A percentile compares a stretch with the other conserved stretches of the same genome.
Evolutionary conservation across 2,113 vertebrate species (phyloP).

Genomic region (Mobula hypostoma): DNA sequence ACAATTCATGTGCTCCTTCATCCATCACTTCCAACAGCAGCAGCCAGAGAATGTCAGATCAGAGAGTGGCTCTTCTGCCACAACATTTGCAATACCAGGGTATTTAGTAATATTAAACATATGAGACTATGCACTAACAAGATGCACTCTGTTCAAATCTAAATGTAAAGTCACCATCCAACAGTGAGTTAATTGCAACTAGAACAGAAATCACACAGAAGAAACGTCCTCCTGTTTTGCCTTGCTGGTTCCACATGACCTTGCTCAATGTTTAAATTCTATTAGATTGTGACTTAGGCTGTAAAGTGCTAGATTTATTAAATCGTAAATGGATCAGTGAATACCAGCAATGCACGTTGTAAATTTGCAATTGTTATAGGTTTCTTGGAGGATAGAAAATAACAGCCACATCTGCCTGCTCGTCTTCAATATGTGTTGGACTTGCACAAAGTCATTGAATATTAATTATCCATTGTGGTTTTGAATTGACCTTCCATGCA

Average conservation of each 20-base stretch:
- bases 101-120: background rate
- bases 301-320: conserved; percentile 28
- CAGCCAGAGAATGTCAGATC: too few species aligned
- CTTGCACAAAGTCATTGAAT: conserved; percentile 18
- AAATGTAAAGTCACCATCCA: background rate
- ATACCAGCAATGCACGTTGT: background rate
- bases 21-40: too few species aligned
- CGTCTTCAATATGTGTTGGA: background rate
- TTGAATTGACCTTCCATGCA: conserved; percentile 16
- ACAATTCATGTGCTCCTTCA: too few species aligned
- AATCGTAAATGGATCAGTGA: conserved; percentile 31
- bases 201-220: conserved; percentile 24
- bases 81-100: too few species aligned
- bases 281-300: conserved; percentile 14
- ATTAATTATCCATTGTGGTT: conserved; percentile 2
- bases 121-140: background rate
- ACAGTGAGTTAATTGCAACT: background rate
- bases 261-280: conserved; percentile 25
- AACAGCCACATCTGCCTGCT: conserved; percentile 14
- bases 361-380: conserved; percentile 19
- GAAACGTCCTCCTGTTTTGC: background rate
- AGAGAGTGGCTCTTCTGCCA: too few species aligned
- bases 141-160: background rate
- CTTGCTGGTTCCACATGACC: conserved; percentile 20
- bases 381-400: conserved; percentile 13